These are phyloP conservation scores for Callocephalon fimbriatum DNA, from an alignment of 2,113 vertebrate genomes.

Conservation along the genomic window DNA sequence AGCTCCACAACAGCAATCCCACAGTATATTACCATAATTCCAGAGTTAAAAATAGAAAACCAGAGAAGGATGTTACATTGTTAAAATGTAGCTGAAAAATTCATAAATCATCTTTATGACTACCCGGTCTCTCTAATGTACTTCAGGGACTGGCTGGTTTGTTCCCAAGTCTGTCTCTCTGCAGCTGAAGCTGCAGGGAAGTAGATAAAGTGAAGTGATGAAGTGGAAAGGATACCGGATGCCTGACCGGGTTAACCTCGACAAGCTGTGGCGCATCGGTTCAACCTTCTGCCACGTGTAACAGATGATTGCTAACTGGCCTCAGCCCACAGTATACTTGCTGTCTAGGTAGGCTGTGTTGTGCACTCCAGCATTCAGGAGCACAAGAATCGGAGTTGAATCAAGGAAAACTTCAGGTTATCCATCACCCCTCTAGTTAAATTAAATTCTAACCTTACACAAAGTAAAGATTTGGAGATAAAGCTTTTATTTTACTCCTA, in stretches of 20 bases:
- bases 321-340: neutral
- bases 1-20: neutral
- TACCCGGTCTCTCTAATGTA: neutral
- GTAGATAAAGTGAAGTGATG: neutral
- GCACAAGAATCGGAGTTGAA: neutral
- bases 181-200: neutral
- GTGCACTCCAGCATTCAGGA: neutral
- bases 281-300: neutral
- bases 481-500: neutral
- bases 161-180: neutral
- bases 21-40: neutral
- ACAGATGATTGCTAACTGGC: neutral
- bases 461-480: neutral
- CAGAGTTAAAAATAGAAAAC: conserved; percentile 40
- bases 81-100: conserved; percentile 40
- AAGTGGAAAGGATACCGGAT: neutral
- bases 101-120: neutral
- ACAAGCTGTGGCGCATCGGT: fast-evolving
- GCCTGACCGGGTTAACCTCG: neutral
- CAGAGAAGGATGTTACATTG: neutral
- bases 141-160: neutral
- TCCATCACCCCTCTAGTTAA: neutral
- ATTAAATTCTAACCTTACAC: neutral
- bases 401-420: neutral
- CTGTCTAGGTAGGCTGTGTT: neutral